Evolutionary conservation across 2,888 invertebrate genomes (phyloP).

Genomic region (Eupithecia inturbata): DNA sequence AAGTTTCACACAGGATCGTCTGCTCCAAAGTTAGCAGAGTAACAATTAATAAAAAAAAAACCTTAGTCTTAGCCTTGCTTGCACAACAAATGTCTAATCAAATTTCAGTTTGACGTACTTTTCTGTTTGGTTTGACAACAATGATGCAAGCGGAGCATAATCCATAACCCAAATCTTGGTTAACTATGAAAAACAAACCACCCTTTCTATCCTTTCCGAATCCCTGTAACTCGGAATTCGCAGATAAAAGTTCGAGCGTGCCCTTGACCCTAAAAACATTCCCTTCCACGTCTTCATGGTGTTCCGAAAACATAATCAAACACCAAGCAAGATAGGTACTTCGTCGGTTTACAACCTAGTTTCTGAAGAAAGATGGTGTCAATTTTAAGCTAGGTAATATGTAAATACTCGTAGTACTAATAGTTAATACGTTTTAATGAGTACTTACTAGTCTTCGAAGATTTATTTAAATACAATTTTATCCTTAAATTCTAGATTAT

Average conservation of each 20-base stretch:
- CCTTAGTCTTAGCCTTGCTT: too few species aligned
- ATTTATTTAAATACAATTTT: not conserved
- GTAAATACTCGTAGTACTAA: not conserved
- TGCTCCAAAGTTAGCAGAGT: not conserved
- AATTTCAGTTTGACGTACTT: too few species aligned
- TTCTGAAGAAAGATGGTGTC: not conserved
- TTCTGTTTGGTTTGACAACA: too few species aligned
- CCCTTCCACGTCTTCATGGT: constrained; percentile 5
- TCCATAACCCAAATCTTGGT: not conserved
- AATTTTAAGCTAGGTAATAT: not conserved
- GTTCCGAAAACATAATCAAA: not conserved
- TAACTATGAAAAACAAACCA: not conserved
- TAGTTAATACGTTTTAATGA: not conserved
- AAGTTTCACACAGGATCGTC: not conserved
- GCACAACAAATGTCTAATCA: too few species aligned
- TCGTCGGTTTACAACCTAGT: not conserved
- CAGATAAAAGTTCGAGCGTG: constrained; percentile 28
- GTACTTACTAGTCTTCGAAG: not conserved
- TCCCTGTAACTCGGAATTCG: constrained; percentile 15
- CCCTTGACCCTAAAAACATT: constrained; percentile 32
- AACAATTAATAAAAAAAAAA: not conserved
- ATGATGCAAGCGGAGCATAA: too few species aligned
- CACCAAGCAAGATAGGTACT: not conserved
- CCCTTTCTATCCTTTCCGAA: constrained; percentile 15
- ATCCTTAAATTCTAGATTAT: not conserved